phyloP scores from a whole-genome alignment of 2,797 vertebrate genomes.

The Peromyscus eremicus region DNA sequence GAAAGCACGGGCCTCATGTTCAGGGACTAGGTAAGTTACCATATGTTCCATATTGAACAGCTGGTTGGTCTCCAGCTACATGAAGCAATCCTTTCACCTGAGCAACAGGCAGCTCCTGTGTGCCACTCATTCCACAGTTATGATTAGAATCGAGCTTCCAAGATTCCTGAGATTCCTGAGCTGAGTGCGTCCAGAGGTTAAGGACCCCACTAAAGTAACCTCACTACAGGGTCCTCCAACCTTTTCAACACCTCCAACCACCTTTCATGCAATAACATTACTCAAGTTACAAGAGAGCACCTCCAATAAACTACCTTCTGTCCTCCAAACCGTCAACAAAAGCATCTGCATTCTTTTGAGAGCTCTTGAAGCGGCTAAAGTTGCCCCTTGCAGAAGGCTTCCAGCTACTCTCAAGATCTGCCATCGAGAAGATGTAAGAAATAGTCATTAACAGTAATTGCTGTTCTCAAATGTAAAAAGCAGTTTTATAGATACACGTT shows the following conservation, averaged over 20 bases:
- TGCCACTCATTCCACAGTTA: not conserved
- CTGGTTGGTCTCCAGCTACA: not conserved
- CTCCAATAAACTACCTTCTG: not conserved
- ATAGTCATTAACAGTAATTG: not conserved
- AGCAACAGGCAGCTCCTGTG: not conserved
- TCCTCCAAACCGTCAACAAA: slow-evolving; percentile 25
- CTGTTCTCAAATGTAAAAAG: slow-evolving; percentile 18
- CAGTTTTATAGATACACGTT: slow-evolving; percentile 7
- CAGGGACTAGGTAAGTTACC: not conserved
- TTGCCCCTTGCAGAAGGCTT: not conserved
- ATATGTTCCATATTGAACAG: not conserved
- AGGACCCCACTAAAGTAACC: not conserved
- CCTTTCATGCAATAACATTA: not conserved
- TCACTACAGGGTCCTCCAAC: not conserved
- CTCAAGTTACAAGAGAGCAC: not conserved
- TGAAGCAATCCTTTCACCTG: not conserved
- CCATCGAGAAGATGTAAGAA: slow-evolving; percentile 25
- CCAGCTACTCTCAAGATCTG: not conserved
- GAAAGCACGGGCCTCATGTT: not conserved
- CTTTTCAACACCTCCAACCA: not conserved
- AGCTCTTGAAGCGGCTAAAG: slow-evolving; percentile 7
- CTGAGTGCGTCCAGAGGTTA: not conserved
- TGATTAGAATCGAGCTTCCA: not conserved
- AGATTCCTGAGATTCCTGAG: too few species aligned
- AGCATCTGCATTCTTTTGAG: not conserved